Evolutionary conservation across 1,140 invertebrate species (phyloP).

Genomic region (Archegozetes longisetosus): DNA sequence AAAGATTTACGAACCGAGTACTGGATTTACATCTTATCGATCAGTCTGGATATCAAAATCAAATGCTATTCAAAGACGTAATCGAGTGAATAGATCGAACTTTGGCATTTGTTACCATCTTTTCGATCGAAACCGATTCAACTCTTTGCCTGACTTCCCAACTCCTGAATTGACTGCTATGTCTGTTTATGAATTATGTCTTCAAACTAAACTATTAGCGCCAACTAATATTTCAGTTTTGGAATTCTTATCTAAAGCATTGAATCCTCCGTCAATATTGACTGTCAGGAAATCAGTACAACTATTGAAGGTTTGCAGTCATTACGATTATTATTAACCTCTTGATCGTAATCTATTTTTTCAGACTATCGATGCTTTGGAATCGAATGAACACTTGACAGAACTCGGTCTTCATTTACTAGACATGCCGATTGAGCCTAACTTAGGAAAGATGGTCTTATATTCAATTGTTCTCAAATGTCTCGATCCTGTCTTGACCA

Average conservation of each 20-base stretch:
- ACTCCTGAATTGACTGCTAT: constrained; percentile 83
- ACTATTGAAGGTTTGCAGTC: constrained; percentile 27
- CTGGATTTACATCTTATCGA: constrained; percentile 75
- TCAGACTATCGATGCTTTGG: constrained; percentile 63
- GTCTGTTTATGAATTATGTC: constrained; percentile 56
- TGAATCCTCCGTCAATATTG: constrained; percentile 34
- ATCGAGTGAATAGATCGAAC: constrained; percentile 56
- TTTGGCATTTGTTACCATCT: constrained; percentile 62
- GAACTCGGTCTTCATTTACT: constrained; percentile 69
- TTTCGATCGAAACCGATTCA: constrained; percentile 73
- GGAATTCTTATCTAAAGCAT: constrained; percentile 36
- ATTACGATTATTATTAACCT: neutral
- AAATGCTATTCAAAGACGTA: constrained; percentile 91
- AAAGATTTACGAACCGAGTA: constrained; percentile 85
- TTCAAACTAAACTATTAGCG: constrained; percentile 6
- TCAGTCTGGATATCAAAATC: constrained; percentile 96
- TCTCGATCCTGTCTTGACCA: constrained; percentile 80
- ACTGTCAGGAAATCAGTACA: constrained; percentile 34
- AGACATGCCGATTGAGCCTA: constrained; percentile 77
- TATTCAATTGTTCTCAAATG: constrained; percentile 77
- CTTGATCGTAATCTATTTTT: constrained; percentile 9
- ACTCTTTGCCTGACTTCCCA: constrained; percentile 53
- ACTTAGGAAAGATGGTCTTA: constrained; percentile 76
- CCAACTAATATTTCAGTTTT: constrained; percentile 32
- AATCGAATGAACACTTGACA: constrained; percentile 63